Base-by-base conservation (phyloP, 2,888 invertebrate genomes). In the Neria commutata region DNA sequence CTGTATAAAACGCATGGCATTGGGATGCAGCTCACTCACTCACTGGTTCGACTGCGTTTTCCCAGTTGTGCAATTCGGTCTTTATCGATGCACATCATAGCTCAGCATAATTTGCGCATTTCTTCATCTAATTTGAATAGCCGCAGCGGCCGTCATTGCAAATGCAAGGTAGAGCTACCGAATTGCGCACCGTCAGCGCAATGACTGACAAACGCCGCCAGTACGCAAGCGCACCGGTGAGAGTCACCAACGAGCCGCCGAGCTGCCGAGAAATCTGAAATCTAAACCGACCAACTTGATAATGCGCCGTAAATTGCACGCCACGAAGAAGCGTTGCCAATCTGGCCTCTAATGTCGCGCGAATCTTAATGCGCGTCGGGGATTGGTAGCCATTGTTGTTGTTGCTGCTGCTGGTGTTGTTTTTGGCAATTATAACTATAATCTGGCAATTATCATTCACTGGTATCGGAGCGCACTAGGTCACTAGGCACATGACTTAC, bases 401-500 rank as follows among this genome's bases (percentile, higher is more conserved):
- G 26, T 47, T 51, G 47, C 34, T 19, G 51, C 17, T 51, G 26
- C 51, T 56, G 45, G 23, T 33, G 37, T 8, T 45, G 33, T 17
- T 50, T 50, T 33, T 37, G n/a, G 49, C 42, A 45, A 37, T 58
- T 29, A 23, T 37, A 4, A 42, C 21, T 42, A 42, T 42, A 17
- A 19, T 42, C 17, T 21, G 14, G n/a, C 4, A 19, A 16, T 24
- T 26, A 58, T 54, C 54, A 50, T 54, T 54, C 49, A 50, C 54
- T 51, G 54, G 54, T 58, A 54, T n/a, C n/a, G n/a, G n/a, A n/a
- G n/a, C n/a, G n/a, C 50, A 54, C 34, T 54, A 40, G 54, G 54
- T 55, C 48, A 55, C 47, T 47, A 57, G 53, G 19, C 45, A 51
- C 37, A 49, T 51, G 52, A 25, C 50, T 42, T 40, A 46, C 17